Percentiles rank a stretch among this genome's conserved stretches.
phyloP scores from a whole-genome alignment of 2,888 invertebrate genomes.

The Aphidius colemani region DNA sequence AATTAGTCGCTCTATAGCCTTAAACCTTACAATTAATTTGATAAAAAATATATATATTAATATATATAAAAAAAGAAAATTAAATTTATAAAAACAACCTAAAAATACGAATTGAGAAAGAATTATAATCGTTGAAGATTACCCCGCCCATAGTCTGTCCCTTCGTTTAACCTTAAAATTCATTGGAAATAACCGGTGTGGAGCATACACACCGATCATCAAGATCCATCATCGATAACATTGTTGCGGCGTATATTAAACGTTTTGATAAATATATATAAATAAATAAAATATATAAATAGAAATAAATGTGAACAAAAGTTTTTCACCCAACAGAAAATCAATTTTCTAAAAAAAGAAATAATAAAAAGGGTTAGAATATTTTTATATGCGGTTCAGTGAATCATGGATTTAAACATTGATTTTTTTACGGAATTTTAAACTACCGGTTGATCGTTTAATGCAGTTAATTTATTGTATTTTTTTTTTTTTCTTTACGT shows the following conservation, averaged over 20 bases:
- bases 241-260: conserved; percentile 21
- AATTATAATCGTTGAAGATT: conserved; percentile 20
- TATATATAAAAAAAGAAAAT: conserved; percentile 4
- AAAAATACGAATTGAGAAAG: conserved; percentile 1
- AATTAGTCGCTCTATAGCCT: conserved; percentile 20
- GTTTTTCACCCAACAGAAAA: too few relatives aligned
- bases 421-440: conserved; percentile 17
- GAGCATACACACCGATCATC: conserved; percentile 23
- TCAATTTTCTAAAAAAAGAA: background rate
- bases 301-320: too few relatives aligned
- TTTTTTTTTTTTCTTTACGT: conserved; percentile 15
- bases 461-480: conserved; percentile 33
- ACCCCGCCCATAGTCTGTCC: conserved; percentile 21
- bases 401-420: conserved; percentile 18
- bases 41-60: conserved; percentile 10
- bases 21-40: conserved; percentile 16
- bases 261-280: conserved; percentile 7
- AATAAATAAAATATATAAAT: too few relatives aligned
- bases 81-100: background rate
- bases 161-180: conserved; percentile 19
- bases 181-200: conserved; percentile 18
- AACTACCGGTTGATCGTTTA: conserved; percentile 24
- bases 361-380: background rate
- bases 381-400: conserved; percentile 21
- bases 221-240: conserved; percentile 26